Percentiles rank a stretch among this genome's conserved stretches.
phyloP scores from a whole-genome alignment of 1,140 invertebrate species.

The Hylyphantes graminicola region DNA sequence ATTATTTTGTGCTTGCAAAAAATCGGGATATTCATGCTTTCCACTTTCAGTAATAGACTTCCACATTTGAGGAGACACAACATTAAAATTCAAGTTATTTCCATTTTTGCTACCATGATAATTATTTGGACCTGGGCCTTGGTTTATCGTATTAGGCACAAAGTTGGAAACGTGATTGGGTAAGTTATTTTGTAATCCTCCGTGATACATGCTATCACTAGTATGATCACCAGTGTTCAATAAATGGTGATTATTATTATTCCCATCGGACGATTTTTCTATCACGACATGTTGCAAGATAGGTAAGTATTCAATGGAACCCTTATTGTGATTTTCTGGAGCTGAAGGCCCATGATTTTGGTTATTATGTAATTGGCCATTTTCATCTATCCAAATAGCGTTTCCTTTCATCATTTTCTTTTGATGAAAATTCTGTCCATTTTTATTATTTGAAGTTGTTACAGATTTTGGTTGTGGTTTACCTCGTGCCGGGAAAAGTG shows the following conservation, averaged over 20 bases:
- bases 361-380: not conserved
- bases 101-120: too few relatives aligned
- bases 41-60: not conserved
- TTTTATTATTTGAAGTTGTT: not conserved
- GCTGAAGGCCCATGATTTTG: not conserved
- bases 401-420: not conserved
- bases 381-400: not conserved
- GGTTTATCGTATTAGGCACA: not conserved
- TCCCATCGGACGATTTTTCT: not conserved
- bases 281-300: slow-evolving; percentile 31
- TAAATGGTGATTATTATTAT: not conserved
- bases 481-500: slow-evolving; percentile 21
- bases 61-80: not conserved
- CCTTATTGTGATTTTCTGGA: not conserved
- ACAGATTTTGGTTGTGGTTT: slow-evolving; percentile 4
- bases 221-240: not conserved
- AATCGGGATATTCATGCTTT: not conserved
- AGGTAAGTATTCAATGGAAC: slow-evolving; percentile 10
- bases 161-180: not conserved
- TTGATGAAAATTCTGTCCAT: not conserved
- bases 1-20: not conserved
- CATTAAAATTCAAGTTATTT: not conserved
- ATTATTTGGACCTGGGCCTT: not conserved
- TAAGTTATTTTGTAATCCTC: not conserved
- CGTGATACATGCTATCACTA: not conserved